Conservation (phyloP, 2,797 vertebrate genomes). For the Babyrousa celebensis region DNA sequence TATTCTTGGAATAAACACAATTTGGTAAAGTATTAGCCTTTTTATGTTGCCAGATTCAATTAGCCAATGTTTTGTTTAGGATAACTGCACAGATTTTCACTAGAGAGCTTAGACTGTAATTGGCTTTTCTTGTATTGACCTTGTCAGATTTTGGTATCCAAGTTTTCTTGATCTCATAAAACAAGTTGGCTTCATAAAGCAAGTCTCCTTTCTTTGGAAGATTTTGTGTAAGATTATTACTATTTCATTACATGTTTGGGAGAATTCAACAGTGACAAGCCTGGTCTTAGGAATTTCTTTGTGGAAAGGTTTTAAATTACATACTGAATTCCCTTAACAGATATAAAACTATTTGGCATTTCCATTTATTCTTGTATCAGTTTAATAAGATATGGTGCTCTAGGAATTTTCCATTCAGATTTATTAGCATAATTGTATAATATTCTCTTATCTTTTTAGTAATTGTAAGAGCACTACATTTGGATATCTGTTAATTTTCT, state of each 20-base stretch:
- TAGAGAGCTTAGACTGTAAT: background rate
- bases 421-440: background rate
- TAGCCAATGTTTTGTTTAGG: background rate
- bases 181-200: background rate
- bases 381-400: background rate
- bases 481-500: background rate
- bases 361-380: background rate
- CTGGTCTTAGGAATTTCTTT: background rate
- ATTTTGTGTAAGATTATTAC: background rate
- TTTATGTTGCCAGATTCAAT: background rate
- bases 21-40: background rate
- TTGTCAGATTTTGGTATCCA: slow-evolving; percentile 2
- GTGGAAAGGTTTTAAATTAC: background rate
- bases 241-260: background rate
- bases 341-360: background rate
- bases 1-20: background rate
- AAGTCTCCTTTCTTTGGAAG: background rate
- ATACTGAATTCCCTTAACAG: background rate
- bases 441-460: background rate
- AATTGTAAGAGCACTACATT: background rate
- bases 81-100: background rate
- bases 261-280: background rate
- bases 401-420: background rate
- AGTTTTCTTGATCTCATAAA: background rate
- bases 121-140: background rate